Base-by-base conservation (phyloP, 1,140 invertebrate genomes). In the Diorhabda carinulata region DNA sequence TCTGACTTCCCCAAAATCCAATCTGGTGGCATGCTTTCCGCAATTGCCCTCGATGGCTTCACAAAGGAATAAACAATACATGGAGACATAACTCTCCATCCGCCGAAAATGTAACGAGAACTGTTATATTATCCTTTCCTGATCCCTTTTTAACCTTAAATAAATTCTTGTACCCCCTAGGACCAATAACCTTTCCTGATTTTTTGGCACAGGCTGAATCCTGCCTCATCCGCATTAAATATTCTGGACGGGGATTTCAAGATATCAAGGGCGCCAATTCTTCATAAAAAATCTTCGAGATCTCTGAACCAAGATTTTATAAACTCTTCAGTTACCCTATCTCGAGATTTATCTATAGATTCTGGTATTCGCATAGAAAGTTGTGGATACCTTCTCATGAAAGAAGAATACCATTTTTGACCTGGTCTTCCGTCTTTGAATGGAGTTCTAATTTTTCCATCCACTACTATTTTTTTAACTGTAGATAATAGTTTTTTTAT, bases 1-100 rank as follows among this genome's bases (percentile, higher is more conserved):
- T 81, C 76, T 10, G 73, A 71, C 61, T 69, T 76, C 5, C 79
- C 79, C 3, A 82, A 9, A 10, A 56, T 62, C 78, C 80, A 82
- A 40, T 72, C 63, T 65, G 65, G 8, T 52, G 79, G 78, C 47
- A 79, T 71, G 65, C 63, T 64, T 25, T 25, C 2, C 0, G 25
- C 25, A 25, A 25, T 25, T 25, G 25, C 25, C 25, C 25, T 25
- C 2, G 74, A 73, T 56, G 70, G 67, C 41, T 72, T 25, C 8
- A 74, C 8, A 59, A 70, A 73, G 67, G 75, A 72, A 71, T 76
- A 74, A 5, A 77, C 57, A 10, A 77, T 61, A 25, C 25, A 25
- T 25, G 25, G 25, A 25, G 25, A 25, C 25, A 25, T 25, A 25
- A 25, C 25, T 72, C 70, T 6, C 74, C 68, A 44, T 8, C 25